Evolutionary conservation across 2,797 vertebrate species (phyloP).

Genomic region (Leptatherina wallacei): DNA sequence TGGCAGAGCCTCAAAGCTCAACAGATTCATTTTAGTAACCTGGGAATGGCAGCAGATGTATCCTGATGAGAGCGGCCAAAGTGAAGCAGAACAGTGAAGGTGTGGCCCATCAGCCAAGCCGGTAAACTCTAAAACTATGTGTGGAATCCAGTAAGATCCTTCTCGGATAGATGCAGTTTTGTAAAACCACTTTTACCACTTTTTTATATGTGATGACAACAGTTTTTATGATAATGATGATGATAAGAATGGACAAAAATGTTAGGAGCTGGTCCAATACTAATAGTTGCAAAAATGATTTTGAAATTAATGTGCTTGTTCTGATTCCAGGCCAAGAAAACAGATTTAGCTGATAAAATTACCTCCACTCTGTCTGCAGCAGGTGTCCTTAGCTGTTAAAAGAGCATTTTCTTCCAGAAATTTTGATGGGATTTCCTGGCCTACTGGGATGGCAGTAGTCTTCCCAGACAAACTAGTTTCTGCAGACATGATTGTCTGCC

Average conservation of each 20-base stretch:
- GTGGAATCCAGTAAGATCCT: not conserved
- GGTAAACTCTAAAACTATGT: not conserved
- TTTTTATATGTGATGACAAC: not conserved
- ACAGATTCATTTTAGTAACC: not conserved
- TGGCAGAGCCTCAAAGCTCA: not conserved
- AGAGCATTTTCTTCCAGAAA: not conserved
- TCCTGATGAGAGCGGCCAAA: not conserved
- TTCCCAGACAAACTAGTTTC: no score
- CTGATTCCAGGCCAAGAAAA: not conserved
- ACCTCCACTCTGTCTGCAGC: not conserved
- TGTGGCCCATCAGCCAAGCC: not conserved
- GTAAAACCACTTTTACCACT: not conserved
- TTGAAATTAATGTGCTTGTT: not conserved
- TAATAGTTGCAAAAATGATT: not conserved
- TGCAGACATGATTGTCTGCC: no score
- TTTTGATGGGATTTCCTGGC: no score
- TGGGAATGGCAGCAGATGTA: not conserved
- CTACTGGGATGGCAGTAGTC: no score
- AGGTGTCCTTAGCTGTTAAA: not conserved
- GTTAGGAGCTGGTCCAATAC: not conserved
- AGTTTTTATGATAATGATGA: not conserved
- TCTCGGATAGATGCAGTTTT: not conserved
- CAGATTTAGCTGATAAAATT: not conserved
- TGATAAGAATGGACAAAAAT: not conserved
- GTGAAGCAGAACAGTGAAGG: not conserved